phyloP scores from a whole-genome alignment of 2,888 invertebrate genomes.

The Noctuana brunneofusca region DNA sequence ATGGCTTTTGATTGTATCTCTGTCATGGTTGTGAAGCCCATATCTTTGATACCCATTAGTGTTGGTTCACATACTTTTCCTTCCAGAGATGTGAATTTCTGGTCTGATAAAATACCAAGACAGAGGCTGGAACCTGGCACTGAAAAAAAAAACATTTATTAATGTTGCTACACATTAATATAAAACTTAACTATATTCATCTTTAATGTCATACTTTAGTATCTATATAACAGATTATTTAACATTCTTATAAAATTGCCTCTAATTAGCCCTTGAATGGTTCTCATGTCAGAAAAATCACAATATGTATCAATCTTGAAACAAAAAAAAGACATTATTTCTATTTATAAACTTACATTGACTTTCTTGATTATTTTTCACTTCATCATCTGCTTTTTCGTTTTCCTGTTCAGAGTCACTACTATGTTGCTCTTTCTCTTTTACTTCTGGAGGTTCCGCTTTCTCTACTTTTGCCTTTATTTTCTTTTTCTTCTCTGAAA shows the following conservation, averaged over 20 bases:
- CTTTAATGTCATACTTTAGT: no score
- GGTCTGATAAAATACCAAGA: conserved; percentile 84
- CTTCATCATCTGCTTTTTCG: conserved; percentile 47
- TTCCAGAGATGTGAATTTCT: conserved; percentile 82
- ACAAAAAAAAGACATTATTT: neutral
- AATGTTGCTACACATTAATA: neutral
- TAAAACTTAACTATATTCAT: no score
- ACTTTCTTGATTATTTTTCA: conserved; percentile 49
- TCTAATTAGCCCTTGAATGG: no score
- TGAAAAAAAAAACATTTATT: conserved; percentile 51
- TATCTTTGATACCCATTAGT: conserved; percentile 91
- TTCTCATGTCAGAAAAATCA: no score
- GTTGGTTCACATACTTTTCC: conserved; percentile 91
- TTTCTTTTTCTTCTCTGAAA: conserved; percentile 58
- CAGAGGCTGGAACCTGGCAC: conserved; percentile 86
- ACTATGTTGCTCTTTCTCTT: conserved; percentile 45
- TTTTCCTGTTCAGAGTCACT: conserved; percentile 40
- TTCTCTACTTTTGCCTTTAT: conserved; percentile 43
- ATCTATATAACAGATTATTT: no score
- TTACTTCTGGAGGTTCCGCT: conserved; percentile 42
- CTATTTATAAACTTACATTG: conserved; percentile 20
- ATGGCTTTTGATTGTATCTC: conserved; percentile 96
- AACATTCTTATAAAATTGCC: no score
- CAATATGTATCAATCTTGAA: no score
- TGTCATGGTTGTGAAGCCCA: conserved; percentile 97